Conservation (phyloP, 2,888 invertebrate genomes). For the Ametastegia equiseti region DNA sequence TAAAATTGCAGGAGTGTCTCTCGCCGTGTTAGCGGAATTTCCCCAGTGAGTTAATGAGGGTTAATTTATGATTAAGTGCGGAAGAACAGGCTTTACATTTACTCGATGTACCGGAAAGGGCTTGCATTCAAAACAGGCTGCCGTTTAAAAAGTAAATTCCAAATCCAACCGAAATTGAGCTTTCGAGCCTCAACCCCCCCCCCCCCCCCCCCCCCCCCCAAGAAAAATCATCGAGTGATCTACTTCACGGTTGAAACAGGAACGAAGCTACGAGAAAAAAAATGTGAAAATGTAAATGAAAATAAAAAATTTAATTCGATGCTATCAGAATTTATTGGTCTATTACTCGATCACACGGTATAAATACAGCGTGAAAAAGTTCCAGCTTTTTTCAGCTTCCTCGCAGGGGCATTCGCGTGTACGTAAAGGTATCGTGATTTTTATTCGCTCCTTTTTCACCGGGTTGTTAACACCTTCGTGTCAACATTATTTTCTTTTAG, state of each 20-base stretch:
- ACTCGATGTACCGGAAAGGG: conserved; percentile 23
- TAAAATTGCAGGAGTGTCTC: conserved; percentile 40
- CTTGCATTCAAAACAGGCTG: background rate
- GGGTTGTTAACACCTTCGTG: conserved; percentile 22
- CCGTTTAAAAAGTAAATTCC: conserved; percentile 4
- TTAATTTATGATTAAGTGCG: conserved; percentile 23
- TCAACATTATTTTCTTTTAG: conserved; percentile 1
- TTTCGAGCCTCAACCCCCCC: background rate
- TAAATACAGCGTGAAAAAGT: background rate
- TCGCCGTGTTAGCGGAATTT: conserved; percentile 41
- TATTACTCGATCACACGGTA: background rate
- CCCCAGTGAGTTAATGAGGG: conserved; percentile 32
- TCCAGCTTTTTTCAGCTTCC: background rate
- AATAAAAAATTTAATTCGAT: background rate
- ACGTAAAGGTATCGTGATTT: conserved; percentile 27
- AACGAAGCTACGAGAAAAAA: background rate
- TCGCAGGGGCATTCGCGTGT: background rate
- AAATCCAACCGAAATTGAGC: background rate
- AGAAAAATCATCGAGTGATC: background rate
- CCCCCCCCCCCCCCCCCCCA: background rate
- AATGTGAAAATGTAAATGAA: no score
- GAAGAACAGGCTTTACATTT: conserved; percentile 17
- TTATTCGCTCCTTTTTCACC: background rate
- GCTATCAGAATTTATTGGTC: background rate
- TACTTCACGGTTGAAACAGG: background rate